Conservation (phyloP, 2,888 invertebrate species). For the Amphipyra tragopoginis region DNA sequence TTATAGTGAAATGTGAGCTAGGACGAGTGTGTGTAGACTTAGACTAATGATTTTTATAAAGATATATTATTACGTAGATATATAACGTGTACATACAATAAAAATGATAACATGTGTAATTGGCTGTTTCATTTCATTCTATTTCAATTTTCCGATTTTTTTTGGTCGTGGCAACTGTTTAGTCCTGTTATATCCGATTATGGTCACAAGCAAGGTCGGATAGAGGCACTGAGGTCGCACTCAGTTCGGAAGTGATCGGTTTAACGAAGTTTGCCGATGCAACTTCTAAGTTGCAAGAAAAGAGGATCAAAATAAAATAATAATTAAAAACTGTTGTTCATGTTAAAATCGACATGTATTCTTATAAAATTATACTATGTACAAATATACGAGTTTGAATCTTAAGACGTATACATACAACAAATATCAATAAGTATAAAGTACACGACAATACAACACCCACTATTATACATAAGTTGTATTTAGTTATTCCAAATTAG, state of each 20-base stretch:
- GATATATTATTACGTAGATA: constrained; percentile 72
- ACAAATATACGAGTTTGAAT: constrained; percentile 23
- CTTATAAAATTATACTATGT: constrained; percentile 30
- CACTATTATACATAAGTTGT: too few relatives aligned
- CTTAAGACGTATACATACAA: constrained; percentile 13
- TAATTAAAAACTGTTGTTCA: constrained; percentile 1
- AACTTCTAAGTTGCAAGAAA: too few relatives aligned
- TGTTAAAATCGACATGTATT: constrained; percentile 28
- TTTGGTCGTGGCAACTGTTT: too few relatives aligned
- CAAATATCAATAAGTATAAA: background rate
- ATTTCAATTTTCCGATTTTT: background rate
- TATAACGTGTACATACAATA: constrained; percentile 79
- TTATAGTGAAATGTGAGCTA: constrained; percentile 48
- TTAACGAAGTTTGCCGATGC: too few relatives aligned
- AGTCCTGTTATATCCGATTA: too few relatives aligned
- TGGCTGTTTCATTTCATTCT: constrained; percentile 61
- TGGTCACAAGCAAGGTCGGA: too few relatives aligned
- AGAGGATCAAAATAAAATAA: background rate
- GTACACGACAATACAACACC: background rate
- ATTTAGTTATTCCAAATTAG: too few relatives aligned
- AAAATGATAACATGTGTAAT: constrained; percentile 73
- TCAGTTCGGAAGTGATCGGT: too few relatives aligned
- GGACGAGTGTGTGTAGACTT: constrained; percentile 56
- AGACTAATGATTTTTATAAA: constrained; percentile 72
- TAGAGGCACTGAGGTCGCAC: too few relatives aligned